Evolutionary conservation across 64 coral and sea anemone genomes (phyloP), one percentile per base, ranked within the genome.

Genomic region (Montipora efflorescens): DNA sequence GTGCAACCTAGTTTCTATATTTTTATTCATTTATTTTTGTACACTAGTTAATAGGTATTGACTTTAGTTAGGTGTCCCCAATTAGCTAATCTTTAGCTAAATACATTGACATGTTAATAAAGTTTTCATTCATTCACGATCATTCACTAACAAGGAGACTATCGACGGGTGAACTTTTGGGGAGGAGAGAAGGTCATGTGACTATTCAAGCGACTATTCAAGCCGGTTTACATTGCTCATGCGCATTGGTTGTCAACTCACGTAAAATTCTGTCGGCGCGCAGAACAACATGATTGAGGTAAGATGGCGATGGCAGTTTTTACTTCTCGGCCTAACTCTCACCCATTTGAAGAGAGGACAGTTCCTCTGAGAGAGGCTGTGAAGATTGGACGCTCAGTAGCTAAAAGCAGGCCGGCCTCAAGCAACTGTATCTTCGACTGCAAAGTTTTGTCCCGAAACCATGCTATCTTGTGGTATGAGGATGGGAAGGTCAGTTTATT

Each of bases 241-340:
- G 82, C 82, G 82, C 82, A 50, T 0, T 86, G 19, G 59, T 72
- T 71, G 82, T 86, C 66, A 72, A 71, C 46, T 86, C 82, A 84
- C 61, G 72, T 57, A 71, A 79, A 53, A 51, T 82, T 83, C 77
- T 45, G 68, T 83, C 71, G 93, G 88, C 87, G 79, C 59, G 79
- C 28, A 84, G 93, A 90, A 95, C 88, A 95, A 95, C 88, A 95
- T 95, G 93, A 90, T 85, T 55, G 21, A 77, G 66, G 89, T 81
- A 92, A 97, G 92, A 96, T 96, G 94, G 98, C 98, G 92, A 96
- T 99, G 98, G 98, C 95, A 96, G 87, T 99, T 92, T 95, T 99
- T 83, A 99, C 92, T 80, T 93, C 98, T 49, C 84, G 98, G 51
- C 92, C 98, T 7, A 99, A 99, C 76, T 99, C 98, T 19, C 98